phyloP scores from a whole-genome alignment of 2,888 invertebrate species.

The Calliscelio sp. region DNA sequence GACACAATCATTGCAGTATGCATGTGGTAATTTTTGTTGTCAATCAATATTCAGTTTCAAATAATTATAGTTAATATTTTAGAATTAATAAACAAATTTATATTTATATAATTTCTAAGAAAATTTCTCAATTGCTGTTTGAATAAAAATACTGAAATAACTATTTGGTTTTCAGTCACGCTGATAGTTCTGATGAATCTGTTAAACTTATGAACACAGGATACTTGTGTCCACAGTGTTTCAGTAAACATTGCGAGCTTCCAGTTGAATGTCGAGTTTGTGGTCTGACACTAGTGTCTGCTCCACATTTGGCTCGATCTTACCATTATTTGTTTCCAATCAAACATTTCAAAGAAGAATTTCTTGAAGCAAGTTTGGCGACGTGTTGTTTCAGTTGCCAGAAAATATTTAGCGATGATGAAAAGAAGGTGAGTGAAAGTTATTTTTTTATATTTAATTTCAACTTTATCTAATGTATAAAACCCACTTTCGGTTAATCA shows the following conservation, averaged over 20 bases:
- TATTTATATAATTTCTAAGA: no score
- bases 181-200: slow-evolving; percentile 91
- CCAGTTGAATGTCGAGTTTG: slow-evolving; percentile 99
- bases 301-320: slow-evolving; percentile 98
- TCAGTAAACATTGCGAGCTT: slow-evolving; percentile 98
- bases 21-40: no score
- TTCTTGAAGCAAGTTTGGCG: slow-evolving; percentile 87
- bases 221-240: slow-evolving; percentile 97
- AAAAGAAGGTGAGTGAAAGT: slow-evolving; percentile 94
- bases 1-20: no score
- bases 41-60: no score
- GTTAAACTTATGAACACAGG: slow-evolving; percentile 91
- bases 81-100: no score
- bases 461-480: no score
- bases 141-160: no score
- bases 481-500: no score
- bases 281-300: slow-evolving; percentile 97
- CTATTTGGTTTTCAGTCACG: slow-evolving; percentile 91
- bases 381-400: slow-evolving; percentile 92
- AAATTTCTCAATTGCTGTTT: no score
- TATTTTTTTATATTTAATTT: no score
- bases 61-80: no score
- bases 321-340: slow-evolving; percentile 99
- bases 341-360: slow-evolving; percentile 92
- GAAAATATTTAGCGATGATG: slow-evolving; percentile 88